Conservation (phyloP, 2,113 vertebrate species). For the Xiphorhynchus elegans region DNA sequence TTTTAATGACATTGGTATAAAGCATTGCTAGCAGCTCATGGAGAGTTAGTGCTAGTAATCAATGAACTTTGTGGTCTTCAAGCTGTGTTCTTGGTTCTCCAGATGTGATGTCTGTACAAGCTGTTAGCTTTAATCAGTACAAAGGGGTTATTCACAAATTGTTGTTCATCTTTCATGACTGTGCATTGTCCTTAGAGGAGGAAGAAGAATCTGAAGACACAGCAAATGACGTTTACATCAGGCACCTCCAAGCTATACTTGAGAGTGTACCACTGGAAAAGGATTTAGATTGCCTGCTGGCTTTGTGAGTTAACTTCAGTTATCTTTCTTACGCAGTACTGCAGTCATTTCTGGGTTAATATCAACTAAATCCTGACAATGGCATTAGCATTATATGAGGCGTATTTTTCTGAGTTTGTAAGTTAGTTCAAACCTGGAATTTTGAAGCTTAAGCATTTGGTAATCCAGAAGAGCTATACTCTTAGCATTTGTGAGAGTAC, state of each 20-base stretch:
- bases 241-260: slow-evolving; percentile 81
- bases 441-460: not conserved
- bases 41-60: not conserved
- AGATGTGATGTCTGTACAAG: not conserved
- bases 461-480: not conserved
- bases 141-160: not conserved
- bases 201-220: slow-evolving; percentile 48
- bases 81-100: not conserved
- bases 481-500: not conserved
- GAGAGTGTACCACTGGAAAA: slow-evolving; percentile 77
- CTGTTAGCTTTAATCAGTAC: not conserved
- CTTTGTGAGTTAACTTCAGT: slow-evolving; percentile 76
- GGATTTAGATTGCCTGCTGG: slow-evolving; percentile 78
- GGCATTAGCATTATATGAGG: not conserved
- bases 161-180: not conserved
- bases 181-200: slow-evolving; percentile 51
- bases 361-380: not conserved
- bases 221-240: slow-evolving; percentile 46
- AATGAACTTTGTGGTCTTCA: not conserved
- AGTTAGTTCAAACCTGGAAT: not conserved
- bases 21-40: not conserved
- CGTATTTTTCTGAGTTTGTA: not conserved
- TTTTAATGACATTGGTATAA: not conserved
- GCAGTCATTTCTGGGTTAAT: not conserved
- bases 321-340: not conserved